Evolutionary conservation across 2,113 vertebrate species (phyloP).

Genomic region (Indicator maculatus): DNA sequence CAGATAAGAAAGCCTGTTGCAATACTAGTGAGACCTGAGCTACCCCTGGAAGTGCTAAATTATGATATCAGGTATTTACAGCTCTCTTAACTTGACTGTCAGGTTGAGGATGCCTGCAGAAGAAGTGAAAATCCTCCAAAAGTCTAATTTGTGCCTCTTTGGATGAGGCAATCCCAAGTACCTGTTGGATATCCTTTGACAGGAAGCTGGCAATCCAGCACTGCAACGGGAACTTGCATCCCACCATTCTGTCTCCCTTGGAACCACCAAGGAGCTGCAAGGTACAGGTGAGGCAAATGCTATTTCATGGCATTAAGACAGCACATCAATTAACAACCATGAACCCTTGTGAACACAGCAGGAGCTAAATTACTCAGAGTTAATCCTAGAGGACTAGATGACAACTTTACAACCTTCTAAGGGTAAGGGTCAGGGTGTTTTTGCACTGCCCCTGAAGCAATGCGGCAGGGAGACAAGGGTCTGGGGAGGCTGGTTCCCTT

Average conservation of each 20-base stretch:
- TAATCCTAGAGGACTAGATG: neutral
- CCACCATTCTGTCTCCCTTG: accelerated
- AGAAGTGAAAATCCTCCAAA: neutral
- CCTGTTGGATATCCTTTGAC: neutral
- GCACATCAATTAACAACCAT: neutral
- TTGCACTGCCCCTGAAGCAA: neutral
- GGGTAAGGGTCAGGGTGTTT: neutral
- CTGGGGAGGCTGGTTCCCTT: neutral
- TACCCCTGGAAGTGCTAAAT: neutral
- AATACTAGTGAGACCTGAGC: neutral
- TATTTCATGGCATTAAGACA: neutral
- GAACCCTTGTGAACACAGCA: neutral
- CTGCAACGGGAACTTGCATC: neutral
- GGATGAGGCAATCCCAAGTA: neutral
- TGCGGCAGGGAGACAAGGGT: neutral
- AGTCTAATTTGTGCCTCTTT: neutral
- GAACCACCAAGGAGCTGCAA: accelerated
- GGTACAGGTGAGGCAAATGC: neutral
- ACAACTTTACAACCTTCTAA: neutral
- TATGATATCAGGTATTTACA: neutral
- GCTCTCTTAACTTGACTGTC: neutral
- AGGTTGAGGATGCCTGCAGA: neutral
- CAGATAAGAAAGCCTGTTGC: neutral
- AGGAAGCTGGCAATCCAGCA: neutral
- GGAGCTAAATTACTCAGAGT: neutral